These are phyloP conservation scores for Caenorhabditis sp. DNA, from an alignment of 2,888 invertebrate species.

Conservation along the genomic window DNA sequence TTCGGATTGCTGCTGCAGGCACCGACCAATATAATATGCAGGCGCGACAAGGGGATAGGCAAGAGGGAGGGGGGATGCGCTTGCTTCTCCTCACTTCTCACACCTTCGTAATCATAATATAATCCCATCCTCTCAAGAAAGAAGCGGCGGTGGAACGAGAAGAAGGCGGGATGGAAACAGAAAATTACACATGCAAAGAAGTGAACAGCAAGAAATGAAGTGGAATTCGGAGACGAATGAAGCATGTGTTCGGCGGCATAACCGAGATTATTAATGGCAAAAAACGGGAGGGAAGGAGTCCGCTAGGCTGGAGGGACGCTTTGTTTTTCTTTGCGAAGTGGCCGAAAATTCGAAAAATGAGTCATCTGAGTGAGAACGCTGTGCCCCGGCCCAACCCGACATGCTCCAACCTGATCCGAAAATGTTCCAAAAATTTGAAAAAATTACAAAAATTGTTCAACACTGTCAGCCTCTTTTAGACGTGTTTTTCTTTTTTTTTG, in stretches of 20 bases:
- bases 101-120: slow-evolving; percentile 42
- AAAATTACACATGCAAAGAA: slow-evolving; percentile 40
- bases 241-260: not conserved
- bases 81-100: slow-evolving; percentile 11
- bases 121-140: slow-evolving; percentile 20
- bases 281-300: too few relatives aligned
- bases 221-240: not conserved
- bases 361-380: too few relatives aligned
- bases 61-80: not conserved
- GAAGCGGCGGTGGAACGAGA: slow-evolving; percentile 13
- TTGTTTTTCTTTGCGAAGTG: too few relatives aligned
- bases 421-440: too few relatives aligned
- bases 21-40: not conserved
- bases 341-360: too few relatives aligned
- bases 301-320: too few relatives aligned
- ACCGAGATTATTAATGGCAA: not conserved
- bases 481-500: too few relatives aligned
- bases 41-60: not conserved
- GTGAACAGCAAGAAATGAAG: slow-evolving; percentile 39
- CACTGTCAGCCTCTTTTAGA: too few relatives aligned
- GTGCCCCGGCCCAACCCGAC: too few relatives aligned
- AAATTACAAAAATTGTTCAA: too few relatives aligned
- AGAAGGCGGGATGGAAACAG: not conserved
- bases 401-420: too few relatives aligned
- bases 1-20: too few relatives aligned